Evolutionary conservation across 1,140 invertebrate species (phyloP), one percentile per base, ranked within the genome.

Genomic region (Neelides sp.): DNA sequence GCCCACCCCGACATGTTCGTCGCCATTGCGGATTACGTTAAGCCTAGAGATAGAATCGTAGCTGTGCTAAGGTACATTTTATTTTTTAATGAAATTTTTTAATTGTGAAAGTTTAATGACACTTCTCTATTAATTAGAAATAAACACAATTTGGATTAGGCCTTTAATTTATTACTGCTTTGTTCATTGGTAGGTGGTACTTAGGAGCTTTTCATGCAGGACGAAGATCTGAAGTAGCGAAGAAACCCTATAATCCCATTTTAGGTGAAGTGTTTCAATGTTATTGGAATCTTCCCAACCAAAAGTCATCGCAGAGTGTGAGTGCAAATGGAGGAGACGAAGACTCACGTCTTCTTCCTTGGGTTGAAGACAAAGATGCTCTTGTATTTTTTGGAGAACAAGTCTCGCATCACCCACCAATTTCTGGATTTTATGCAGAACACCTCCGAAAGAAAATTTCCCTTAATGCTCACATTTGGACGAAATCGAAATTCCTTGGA

Each of bases 321-420:
- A 34, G 32, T 15, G 32, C 15, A 17, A 39, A 17, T 40, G 19
- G 12, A n/a, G 2, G 12, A 20, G 35, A 30, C 43, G 20, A 42
- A 35, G 24, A 48, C 28, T 23, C 30, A 48, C 20, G 13, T 34
- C 23, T 47, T n/a, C 8, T 52, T 17, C 49, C 52, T 8, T 61
- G 58, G 58, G 55, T 61, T 10, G 54, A 51, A 22, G 52, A 61
- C 44, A 20, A 35, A 7, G 36, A 61, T 40, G 52, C 54, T 19
- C 73, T 93, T 3, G 78, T 80, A 7, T 98, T 97, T 69, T 77
- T 94, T 52, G 92, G 94, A 2, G 95, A 98, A 70, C 95, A 98
- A 73, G 95, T 99, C 3, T 97, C 91, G 8, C 95, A 99, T 75
- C 95, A 98, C 76, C 96, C 95, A 10, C 95, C 95, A 56, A 85